Evolutionary conservation across 1,140 invertebrate species (phyloP).

Genomic region (Zelostemma sp.): DNA sequence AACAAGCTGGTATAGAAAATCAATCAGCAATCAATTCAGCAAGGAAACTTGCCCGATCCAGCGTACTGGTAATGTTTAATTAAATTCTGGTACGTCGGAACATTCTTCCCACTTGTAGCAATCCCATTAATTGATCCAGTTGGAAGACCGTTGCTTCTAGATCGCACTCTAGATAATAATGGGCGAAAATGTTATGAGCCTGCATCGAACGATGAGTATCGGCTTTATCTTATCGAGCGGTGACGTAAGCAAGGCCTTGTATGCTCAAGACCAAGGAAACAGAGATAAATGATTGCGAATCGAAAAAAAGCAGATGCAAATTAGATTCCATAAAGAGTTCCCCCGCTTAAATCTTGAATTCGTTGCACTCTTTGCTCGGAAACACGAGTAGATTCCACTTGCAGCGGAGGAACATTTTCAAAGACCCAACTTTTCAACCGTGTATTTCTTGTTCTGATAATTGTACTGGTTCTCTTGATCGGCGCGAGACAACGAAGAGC

Average conservation of each 20-base stretch:
- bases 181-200: slow-evolving; percentile 7
- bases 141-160: slow-evolving; percentile 9
- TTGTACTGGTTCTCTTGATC: not conserved
- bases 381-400: too few relatives aligned
- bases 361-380: not conserved
- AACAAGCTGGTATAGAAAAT: not conserved
- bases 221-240: slow-evolving; percentile 22
- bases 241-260: slow-evolving; percentile 32
- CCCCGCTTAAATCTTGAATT: too few relatives aligned
- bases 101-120: not conserved
- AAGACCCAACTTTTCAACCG: too few relatives aligned
- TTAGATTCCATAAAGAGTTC: not conserved
- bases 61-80: not conserved
- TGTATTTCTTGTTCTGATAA: not conserved
- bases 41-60: not conserved
- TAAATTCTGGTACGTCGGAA: not conserved
- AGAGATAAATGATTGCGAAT: slow-evolving; percentile 5
- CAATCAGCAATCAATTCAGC: not conserved
- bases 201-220: not conserved
- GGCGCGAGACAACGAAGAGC: not conserved
- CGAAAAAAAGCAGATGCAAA: slow-evolving; percentile 14
- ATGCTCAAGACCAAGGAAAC: slow-evolving; percentile 8
- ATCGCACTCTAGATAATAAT: slow-evolving; percentile 15
- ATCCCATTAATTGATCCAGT: slow-evolving; percentile 15
- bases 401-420: too few relatives aligned